Conservation (phyloP, 2,888 invertebrate species). For the Norana najaformis region DNA sequence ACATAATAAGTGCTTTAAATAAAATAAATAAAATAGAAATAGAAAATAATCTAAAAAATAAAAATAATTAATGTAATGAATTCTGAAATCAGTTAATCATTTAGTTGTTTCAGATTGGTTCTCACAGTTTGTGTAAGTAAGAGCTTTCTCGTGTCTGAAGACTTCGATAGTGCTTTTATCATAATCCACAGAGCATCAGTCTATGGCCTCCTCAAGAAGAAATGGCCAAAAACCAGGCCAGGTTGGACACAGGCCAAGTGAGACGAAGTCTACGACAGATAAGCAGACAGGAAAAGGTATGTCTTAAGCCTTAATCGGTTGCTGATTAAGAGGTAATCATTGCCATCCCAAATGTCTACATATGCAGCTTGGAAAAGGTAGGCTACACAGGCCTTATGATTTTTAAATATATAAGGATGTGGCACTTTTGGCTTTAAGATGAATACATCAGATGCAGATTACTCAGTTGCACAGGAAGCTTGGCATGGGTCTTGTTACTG, state of each 20-base stretch:
- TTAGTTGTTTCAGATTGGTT: too few relatives aligned
- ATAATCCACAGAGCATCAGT: constrained; percentile 13
- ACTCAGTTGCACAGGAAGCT: not conserved
- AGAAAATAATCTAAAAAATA: not conserved
- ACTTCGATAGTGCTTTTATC: constrained; percentile 2
- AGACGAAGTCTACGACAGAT: constrained; percentile 13
- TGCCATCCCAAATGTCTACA: too few relatives aligned
- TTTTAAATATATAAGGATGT: not conserved
- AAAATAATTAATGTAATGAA: too few relatives aligned
- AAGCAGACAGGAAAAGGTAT: not conserved
- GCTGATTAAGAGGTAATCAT: too few relatives aligned
- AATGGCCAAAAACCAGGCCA: not conserved
- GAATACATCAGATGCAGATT: not conserved
- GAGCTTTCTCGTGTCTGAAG: not conserved
- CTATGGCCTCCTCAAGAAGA: not conserved
- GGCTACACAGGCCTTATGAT: too few relatives aligned
- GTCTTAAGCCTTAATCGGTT: too few relatives aligned
- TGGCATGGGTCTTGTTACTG: too few relatives aligned
- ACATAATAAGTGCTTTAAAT: not conserved
- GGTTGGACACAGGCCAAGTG: not conserved
- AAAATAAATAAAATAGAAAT: not conserved
- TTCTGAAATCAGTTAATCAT: not conserved
- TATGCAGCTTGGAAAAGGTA: too few relatives aligned
- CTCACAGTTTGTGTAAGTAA: not conserved
- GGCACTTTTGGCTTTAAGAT: not conserved